Percentiles rank a stretch among this genome's conserved stretches.
phyloP scores from a whole-genome alignment of 1,140 invertebrate species.

The Bombus vancouverensis region DNA sequence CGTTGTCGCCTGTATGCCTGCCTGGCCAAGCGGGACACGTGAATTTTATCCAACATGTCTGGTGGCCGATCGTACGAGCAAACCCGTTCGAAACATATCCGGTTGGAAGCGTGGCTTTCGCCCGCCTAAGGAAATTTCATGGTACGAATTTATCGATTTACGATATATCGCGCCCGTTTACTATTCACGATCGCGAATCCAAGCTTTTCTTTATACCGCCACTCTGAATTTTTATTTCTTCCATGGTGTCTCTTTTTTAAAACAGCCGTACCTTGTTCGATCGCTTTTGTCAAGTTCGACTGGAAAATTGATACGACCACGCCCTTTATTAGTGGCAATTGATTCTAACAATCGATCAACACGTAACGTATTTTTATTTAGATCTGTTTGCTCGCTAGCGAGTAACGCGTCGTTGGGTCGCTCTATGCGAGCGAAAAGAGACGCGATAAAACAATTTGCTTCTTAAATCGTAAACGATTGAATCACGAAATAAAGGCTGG shows the following conservation, averaged over 20 bases:
- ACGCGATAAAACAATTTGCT: no score
- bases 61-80: slow-evolving; percentile 43
- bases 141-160: slow-evolving; percentile 34
- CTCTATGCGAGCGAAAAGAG: no score
- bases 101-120: not conserved
- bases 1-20: slow-evolving; percentile 55
- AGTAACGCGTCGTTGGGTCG: no score
- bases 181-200: not conserved
- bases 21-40: slow-evolving; percentile 48
- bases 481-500: no score
- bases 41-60: slow-evolving; percentile 49
- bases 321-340: no score
- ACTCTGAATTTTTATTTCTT: not conserved
- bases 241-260: not conserved
- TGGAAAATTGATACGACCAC: no score
- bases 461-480: no score
- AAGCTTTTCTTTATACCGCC: not conserved
- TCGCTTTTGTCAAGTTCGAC: no score
- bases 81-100: slow-evolving; percentile 20
- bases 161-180: not conserved
- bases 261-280: not conserved
- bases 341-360: no score
- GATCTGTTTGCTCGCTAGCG: no score
- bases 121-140: slow-evolving; percentile 18
- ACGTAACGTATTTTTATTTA: no score